Evolutionary conservation across 2,888 invertebrate genomes (phyloP), one percentile per base, ranked within the genome.

Genomic region (Drepana falcataria): DNA sequence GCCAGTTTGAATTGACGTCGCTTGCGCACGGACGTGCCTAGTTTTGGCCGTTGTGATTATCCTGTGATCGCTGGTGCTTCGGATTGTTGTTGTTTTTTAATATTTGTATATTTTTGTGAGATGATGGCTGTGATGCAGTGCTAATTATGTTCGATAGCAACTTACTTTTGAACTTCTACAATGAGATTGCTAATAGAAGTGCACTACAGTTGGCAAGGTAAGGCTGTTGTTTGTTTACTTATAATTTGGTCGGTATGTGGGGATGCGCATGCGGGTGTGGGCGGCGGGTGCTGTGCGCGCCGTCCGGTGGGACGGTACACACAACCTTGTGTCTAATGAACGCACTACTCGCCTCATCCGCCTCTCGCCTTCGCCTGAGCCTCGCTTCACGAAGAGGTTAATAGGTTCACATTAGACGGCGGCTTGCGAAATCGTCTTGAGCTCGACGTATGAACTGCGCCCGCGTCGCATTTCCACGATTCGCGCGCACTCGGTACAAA

Each of bases 371-470:
- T 87, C 87, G 87, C 81, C 82, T 81, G 87, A 85, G 86, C 81
- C 86, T 87, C 84, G 79, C 81, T 81, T 79, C 72, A 61, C 79
- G 80, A 82, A 89, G 90, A 91, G 91, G 91, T 91, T 91, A 91
- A 91, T 91, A 91, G 89, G 91, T 90, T 91, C 91, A 91, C 87
- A 88, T 90, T 88, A 91, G 89, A 90, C 85, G 90, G 77, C 85
- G 82, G 85, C 84, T 91, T 90, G 88, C 90, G 89, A 90, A 90
- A 90, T 83, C 80, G 71, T 72, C 81, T 73, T 37, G 4, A 37
- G 78, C 81, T 75, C 77, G 71, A 75, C 71, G 75, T 72, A 75
- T 71, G 74, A 71, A 72, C 74, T 81, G 85, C 83, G 84, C 80
- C 72, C 61, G 83, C 83, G 83, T 76, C 76, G 77, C 79, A 83